Base-by-base conservation (phyloP, 2,888 invertebrate species). In the Rhamnusium bicolor region DNA sequence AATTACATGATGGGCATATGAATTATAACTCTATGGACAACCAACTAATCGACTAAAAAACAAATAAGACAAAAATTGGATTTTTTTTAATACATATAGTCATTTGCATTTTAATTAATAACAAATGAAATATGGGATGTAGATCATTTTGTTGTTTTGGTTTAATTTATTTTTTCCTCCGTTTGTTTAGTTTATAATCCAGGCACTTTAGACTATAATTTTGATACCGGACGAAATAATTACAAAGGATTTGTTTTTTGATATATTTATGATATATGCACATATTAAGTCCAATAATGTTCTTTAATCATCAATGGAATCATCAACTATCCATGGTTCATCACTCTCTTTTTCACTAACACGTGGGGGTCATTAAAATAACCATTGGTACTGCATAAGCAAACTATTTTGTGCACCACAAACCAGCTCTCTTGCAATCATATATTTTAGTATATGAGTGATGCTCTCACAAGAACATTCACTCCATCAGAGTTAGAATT, bases 91-190 rank as follows among this genome's bases (percentile, higher is more conserved):
- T 72, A 68, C 49, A 72, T 71, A 21, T n/a, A 72, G 54, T 65
- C 63, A 75, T 77, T 77, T 77, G 74, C 77, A 77, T 77, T 73
- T 75, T 73, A 71, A 75, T 77, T 73, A 75, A 73, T 71, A 73
- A 46, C 62, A 32, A 65, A 71, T 71, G 63, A 71, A 65, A 58
- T 65, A 71, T 56, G 65, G 61, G n/a, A 58, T 56, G 10, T 47
- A 19, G 27, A 63, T 40, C 54, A 40, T 29, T 29, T 66, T 27
- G 63, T 56, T 56, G 40, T 40, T 12, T 60, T 10, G 61, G 29
- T 19, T 61, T 61, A 24, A 61, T 19, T 21, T 47, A 27, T 29
- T 47, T 21, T 69, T 56, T 49, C n/a, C 40, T 40, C n/a, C 40
- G 40, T 63, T 40, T 40, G 40, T 40, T 40, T n/a, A 1, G 40